Evolutionary conservation across 2,888 invertebrate genomes (phyloP).

Genomic region (Keiferia lycopersicella): DNA sequence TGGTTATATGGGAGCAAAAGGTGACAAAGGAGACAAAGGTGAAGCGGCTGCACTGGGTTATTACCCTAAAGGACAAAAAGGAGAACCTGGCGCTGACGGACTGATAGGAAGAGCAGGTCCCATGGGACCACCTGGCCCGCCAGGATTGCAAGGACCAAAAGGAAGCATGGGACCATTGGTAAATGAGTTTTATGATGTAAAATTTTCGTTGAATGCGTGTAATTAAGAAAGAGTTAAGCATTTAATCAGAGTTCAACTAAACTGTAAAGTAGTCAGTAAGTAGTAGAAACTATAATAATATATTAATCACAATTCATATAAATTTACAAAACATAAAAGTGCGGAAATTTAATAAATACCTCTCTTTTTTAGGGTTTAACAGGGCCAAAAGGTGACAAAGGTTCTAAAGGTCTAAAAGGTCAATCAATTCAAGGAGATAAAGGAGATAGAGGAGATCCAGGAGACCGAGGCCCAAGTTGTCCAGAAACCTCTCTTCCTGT

Average conservation of each 20-base stretch:
- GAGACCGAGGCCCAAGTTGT: conserved; percentile 76
- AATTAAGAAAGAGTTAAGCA: too few species aligned
- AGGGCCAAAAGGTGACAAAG: conserved; percentile 86
- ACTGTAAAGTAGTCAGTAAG: too few species aligned
- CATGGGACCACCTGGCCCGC: conserved; percentile 83
- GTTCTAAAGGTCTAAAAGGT: conserved; percentile 84
- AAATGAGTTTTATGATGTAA: conserved; percentile 35
- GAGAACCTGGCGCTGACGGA: conserved; percentile 91
- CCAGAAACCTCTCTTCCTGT: conserved; percentile 47
- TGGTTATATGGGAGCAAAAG: conserved; percentile 85
- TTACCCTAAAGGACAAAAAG: conserved; percentile 90
- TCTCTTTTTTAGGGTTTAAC: conserved; percentile 80
- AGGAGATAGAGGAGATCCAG: conserved; percentile 82
- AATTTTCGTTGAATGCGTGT: too few species aligned
- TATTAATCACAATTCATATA: too few species aligned
- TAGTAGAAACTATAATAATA: too few species aligned
- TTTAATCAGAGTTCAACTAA: background rate
- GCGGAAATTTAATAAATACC: too few species aligned
- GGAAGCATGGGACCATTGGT: conserved; percentile 84
- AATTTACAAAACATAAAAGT: too few species aligned
- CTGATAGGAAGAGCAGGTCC: conserved; percentile 84
- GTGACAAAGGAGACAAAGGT: conserved; percentile 89
- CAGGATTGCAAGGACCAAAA: conserved; percentile 81
- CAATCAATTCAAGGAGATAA: conserved; percentile 76
- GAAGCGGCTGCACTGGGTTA: conserved; percentile 88